These are phyloP conservation scores for Euura saliciscinereae DNA, from an alignment of 1,140 invertebrate species.

Conservation along the genomic window DNA sequence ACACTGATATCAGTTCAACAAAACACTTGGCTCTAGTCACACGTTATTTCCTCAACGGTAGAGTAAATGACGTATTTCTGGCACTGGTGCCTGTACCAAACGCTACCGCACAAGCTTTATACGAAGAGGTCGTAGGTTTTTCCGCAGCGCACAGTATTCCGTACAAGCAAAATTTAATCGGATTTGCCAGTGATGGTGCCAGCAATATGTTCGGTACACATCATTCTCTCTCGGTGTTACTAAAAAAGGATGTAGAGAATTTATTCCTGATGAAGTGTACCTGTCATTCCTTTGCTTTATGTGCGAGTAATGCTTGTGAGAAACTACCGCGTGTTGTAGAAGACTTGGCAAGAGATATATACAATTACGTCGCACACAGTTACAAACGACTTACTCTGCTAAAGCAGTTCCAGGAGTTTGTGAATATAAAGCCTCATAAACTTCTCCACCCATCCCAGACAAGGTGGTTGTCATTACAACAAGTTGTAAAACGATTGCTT, in stretches of 20 bases:
- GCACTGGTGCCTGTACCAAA: constrained; percentile 20
- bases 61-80: constrained; percentile 19
- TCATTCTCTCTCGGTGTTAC: constrained; percentile 35
- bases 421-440: constrained; percentile 33
- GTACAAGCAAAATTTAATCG: constrained; percentile 46
- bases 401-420: constrained; percentile 36
- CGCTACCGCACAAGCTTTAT: constrained; percentile 23
- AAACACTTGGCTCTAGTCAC: constrained; percentile 26
- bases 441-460: constrained; percentile 33
- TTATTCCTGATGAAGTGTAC: constrained; percentile 45
- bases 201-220: constrained; percentile 48
- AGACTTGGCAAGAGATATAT: constrained; percentile 34
- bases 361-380: constrained; percentile 31
- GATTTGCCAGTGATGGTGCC: constrained; percentile 51
- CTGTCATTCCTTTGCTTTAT: constrained; percentile 45
- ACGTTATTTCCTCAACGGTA: constrained; percentile 10
- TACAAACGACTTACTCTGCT: constrained; percentile 29
- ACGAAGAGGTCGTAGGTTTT: constrained; percentile 20
- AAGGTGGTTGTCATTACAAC: constrained; percentile 24
- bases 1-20: constrained; percentile 22
- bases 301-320: constrained; percentile 36
- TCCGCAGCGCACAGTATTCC: constrained; percentile 37
- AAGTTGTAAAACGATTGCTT: constrained; percentile 22
- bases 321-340: constrained; percentile 31
- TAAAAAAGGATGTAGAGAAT: constrained; percentile 39